A percentile compares a stretch with the other conserved stretches of the same genome.
Evolutionary conservation across 2,797 vertebrate genomes (phyloP).

Genomic region (Aulostomus chinensis): DNA sequence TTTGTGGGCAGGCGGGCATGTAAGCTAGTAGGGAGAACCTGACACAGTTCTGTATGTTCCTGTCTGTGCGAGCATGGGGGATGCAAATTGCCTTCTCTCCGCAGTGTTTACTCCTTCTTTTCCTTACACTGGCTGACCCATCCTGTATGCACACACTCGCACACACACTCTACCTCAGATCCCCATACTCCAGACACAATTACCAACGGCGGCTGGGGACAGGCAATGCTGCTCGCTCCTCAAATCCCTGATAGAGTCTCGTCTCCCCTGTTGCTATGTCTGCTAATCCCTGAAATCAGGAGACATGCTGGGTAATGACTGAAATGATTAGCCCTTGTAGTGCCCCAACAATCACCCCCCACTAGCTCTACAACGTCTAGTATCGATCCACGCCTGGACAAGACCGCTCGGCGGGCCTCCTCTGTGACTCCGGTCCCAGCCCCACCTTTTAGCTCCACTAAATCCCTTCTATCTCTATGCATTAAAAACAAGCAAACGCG

Average conservation of each 20-base stretch:
- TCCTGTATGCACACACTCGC: too few species aligned
- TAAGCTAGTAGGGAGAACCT: too few species aligned
- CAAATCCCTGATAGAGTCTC: conserved; percentile 62
- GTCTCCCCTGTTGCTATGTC: conserved; percentile 59
- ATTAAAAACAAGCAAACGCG: neutral
- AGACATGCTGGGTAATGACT: conserved; percentile 66
- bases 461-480: conserved; percentile 8
- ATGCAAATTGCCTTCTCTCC: too few species aligned
- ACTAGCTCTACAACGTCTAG: conserved; percentile 48
- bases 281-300: conserved; percentile 70
- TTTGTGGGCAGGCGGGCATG: conserved; percentile 53
- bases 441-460: conserved; percentile 29
- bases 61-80: conserved; percentile 4
- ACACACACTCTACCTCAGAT: conserved; percentile 16
- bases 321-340: conserved; percentile 64
- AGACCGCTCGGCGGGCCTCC: conserved; percentile 29
- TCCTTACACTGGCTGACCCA: conserved; percentile 8
- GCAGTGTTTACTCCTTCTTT: conserved; percentile 8
- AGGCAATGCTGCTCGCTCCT: conserved; percentile 46
- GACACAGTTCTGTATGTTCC: conserved; percentile 2
- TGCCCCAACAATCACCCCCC: conserved; percentile 31
- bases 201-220: conserved; percentile 49
- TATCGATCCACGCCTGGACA: conserved; percentile 57
- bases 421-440: conserved; percentile 9
- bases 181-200: conserved; percentile 45